phyloP scores from a whole-genome alignment of 2,113 vertebrate species.

The Tretioscincus oriximinensis region DNA sequence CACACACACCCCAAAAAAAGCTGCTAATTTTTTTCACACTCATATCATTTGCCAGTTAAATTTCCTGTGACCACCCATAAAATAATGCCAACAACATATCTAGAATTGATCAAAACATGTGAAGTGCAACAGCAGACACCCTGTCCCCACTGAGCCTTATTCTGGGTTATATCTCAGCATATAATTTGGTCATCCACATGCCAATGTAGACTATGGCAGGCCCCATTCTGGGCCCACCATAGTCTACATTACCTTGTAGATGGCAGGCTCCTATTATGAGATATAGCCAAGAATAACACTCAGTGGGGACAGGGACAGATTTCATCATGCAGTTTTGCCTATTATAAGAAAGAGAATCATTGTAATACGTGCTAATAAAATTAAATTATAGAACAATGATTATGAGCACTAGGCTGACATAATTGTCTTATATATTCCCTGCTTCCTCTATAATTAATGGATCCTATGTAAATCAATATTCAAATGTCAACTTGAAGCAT shows the following conservation, averaged over 20 bases:
- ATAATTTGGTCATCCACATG: too few species aligned
- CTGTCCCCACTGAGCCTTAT: too few species aligned
- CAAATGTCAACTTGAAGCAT: too few species aligned
- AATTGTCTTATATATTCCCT: neutral
- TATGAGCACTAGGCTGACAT: neutral
- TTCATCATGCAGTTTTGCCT: neutral
- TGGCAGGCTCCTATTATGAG: too few species aligned
- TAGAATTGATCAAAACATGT: conserved; percentile 10
- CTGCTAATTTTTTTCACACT: conserved; percentile 26
- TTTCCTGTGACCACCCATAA: conserved; percentile 35
- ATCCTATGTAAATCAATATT: neutral
- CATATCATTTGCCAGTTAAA: conserved; percentile 39
- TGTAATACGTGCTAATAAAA: neutral
- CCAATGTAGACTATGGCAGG: too few species aligned
- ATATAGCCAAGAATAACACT: too few species aligned
- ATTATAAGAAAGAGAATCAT: neutral
- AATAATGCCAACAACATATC: conserved; percentile 21
- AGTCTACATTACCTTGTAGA: too few species aligned
- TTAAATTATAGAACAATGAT: neutral
- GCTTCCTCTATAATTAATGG: neutral
- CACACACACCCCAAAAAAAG: conserved; percentile 55
- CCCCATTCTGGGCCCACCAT: too few species aligned
- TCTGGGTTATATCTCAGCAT: too few species aligned
- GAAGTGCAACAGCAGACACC: conserved; percentile 13
- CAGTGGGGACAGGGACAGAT: too few species aligned